phyloP scores from a whole-genome alignment of 2,888 invertebrate species.

The Nemurella pictetii region DNA sequence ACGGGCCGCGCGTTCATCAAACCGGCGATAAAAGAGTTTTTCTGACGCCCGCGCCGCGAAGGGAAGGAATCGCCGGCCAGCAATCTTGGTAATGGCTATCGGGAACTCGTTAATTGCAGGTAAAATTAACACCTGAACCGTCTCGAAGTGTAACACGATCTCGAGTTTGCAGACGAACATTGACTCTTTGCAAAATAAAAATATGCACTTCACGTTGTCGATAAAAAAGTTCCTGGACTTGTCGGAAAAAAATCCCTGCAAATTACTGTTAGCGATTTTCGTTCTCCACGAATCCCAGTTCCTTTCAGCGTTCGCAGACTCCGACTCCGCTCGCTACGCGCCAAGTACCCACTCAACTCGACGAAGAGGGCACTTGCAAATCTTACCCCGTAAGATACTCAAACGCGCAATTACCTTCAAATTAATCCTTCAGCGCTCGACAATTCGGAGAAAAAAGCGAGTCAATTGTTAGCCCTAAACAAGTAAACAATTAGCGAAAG shows the following conservation, averaged over 20 bases:
- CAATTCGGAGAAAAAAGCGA: neutral
- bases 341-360: neutral
- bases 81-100: neutral
- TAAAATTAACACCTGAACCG: neutral
- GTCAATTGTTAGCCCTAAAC: neutral
- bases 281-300: neutral
- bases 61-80: neutral
- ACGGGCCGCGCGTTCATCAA: neutral
- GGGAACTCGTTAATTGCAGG: neutral
- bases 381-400: neutral
- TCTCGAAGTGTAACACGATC: too few relatives aligned
- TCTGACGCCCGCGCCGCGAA: neutral
- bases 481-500: neutral
- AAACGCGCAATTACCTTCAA: neutral
- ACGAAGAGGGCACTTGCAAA: neutral
- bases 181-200: too few relatives aligned
- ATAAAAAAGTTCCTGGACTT: too few relatives aligned
- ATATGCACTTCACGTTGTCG: too few relatives aligned
- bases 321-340: too few relatives aligned
- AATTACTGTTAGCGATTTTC: too few relatives aligned
- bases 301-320: neutral
- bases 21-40: neutral
- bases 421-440: neutral
- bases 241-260: too few relatives aligned
- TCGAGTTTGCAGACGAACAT: neutral